These are phyloP conservation scores for Myotis myotis DNA, from an alignment of 2,797 vertebrate genomes.

Conservation along the genomic window DNA sequence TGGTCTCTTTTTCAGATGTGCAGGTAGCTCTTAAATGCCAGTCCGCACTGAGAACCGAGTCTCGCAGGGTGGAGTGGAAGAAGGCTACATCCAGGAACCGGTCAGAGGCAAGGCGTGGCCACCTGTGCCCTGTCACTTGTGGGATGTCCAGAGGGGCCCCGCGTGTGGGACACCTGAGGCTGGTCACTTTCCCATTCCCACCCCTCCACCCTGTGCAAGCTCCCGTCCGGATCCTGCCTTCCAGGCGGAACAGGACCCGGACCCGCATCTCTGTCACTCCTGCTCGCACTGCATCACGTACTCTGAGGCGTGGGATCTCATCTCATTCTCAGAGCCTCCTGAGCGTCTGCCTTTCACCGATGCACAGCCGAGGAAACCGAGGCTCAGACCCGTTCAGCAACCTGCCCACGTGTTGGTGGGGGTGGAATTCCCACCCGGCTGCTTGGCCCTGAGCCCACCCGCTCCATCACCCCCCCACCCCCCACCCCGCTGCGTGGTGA, in stretches of 20 bases:
- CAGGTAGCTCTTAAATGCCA: not conserved
- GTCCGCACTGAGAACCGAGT: not conserved
- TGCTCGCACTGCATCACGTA: fast-evolving
- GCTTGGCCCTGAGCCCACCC: not conserved
- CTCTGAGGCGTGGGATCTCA: not conserved
- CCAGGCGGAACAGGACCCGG: no score
- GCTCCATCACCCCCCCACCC: no score
- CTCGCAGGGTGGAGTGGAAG: not conserved
- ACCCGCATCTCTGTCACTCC: fast-evolving
- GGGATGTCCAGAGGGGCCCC: not conserved
- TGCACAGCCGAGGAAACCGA: not conserved
- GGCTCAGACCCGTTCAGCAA: not conserved
- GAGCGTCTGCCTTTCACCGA: not conserved
- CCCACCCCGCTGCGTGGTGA: fast-evolving
- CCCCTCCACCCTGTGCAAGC: not conserved
- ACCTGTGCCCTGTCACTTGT: not conserved
- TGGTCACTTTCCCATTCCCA: not conserved
- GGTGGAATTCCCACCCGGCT: not conserved
- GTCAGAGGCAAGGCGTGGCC: not conserved
- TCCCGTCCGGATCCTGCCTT: not conserved
- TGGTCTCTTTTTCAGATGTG: not conserved
- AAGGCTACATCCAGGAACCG: not conserved
- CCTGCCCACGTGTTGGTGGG: not conserved
- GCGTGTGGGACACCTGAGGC: not conserved
- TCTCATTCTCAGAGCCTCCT: not conserved